Percentiles rank a stretch among this genome's conserved stretches.
These are phyloP conservation scores for Pogonophryne albipinna DNA, from an alignment of 2,797 vertebrate genomes.

Conservation along the genomic window DNA sequence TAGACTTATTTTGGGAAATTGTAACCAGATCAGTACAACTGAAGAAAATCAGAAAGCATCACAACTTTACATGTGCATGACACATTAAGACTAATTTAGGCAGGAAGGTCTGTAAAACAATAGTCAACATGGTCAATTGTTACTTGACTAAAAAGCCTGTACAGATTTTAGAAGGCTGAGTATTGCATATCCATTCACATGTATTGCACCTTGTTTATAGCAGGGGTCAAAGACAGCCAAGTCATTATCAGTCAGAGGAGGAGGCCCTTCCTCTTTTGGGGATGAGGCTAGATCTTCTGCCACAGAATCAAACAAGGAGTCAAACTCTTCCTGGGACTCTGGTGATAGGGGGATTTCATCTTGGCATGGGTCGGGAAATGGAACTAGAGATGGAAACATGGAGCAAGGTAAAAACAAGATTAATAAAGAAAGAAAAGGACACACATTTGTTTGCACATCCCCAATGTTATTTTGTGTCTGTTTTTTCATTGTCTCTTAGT, in stretches of 20 bases:
- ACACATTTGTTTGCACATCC: too few relatives aligned
- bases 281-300: conserved; percentile 64
- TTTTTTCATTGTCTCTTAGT: too few relatives aligned
- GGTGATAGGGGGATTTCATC: conserved; percentile 52
- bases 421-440: too few relatives aligned
- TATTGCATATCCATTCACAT: neutral
- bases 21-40: neutral
- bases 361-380: conserved; percentile 45
- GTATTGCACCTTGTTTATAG: conserved; percentile 84
- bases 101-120: neutral
- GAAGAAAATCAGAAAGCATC: neutral
- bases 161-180: neutral
- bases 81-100: neutral
- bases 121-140: neutral
- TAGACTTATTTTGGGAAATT: neutral
- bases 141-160: neutral
- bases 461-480: too few relatives aligned
- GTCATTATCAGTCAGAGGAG: conserved; percentile 87
- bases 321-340: conserved; percentile 83
- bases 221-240: conserved; percentile 93
- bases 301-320: conserved; percentile 82
- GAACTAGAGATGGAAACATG: conserved; percentile 46
- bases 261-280: conserved; percentile 67
- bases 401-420: neutral
- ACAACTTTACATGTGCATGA: neutral